These are phyloP conservation scores for Drosophila guanche DNA, from an alignment of 1,140 invertebrate species.

Conservation along the genomic window DNA sequence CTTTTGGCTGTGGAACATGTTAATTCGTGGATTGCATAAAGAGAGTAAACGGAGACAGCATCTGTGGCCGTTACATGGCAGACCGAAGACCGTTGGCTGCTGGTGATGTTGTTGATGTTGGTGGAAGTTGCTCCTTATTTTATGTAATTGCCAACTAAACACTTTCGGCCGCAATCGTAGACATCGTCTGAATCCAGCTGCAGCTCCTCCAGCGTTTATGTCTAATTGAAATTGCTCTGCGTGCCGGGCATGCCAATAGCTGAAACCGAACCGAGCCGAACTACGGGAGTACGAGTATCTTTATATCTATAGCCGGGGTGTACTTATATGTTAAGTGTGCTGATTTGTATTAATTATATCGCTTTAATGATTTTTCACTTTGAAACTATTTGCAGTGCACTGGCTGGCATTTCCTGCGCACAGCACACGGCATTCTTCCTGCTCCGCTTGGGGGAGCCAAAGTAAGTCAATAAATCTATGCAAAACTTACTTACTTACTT, in stretches of 20 bases:
- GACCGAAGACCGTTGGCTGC: slow-evolving; percentile 38
- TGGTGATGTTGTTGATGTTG: background rate
- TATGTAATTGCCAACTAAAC: slow-evolving; percentile 79
- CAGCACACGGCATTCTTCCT: slow-evolving; percentile 58
- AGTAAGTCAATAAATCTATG: slow-evolving; percentile 73
- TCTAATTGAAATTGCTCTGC: slow-evolving; percentile 77
- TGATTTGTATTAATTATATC: slow-evolving; percentile 76
- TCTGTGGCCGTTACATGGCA: slow-evolving; percentile 58
- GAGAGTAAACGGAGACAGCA: slow-evolving; percentile 53
- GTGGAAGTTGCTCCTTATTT: slow-evolving; percentile 72
- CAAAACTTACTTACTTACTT: slow-evolving; percentile 52
- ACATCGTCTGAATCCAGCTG: slow-evolving; percentile 32
- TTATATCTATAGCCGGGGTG: slow-evolving; percentile 6
- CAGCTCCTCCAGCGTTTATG: slow-evolving; percentile 66
- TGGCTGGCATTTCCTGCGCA: slow-evolving; percentile 65
- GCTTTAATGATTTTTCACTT: slow-evolving; percentile 58
- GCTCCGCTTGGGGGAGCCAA: slow-evolving; percentile 42
- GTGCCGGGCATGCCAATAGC: slow-evolving; percentile 63
- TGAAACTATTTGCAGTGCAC: slow-evolving; percentile 64
- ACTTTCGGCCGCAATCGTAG: slow-evolving; percentile 63
- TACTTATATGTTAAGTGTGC: slow-evolving; percentile 65
- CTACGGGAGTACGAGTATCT: slow-evolving; percentile 11
- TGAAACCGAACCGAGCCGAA: slow-evolving; percentile 24
- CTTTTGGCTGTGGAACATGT: slow-evolving; percentile 71
- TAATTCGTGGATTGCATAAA: slow-evolving; percentile 79